Evolutionary conservation across 2,888 invertebrate genomes (phyloP), one percentile per base, ranked within the genome.

Genomic region (Drosophila quinaria): DNA sequence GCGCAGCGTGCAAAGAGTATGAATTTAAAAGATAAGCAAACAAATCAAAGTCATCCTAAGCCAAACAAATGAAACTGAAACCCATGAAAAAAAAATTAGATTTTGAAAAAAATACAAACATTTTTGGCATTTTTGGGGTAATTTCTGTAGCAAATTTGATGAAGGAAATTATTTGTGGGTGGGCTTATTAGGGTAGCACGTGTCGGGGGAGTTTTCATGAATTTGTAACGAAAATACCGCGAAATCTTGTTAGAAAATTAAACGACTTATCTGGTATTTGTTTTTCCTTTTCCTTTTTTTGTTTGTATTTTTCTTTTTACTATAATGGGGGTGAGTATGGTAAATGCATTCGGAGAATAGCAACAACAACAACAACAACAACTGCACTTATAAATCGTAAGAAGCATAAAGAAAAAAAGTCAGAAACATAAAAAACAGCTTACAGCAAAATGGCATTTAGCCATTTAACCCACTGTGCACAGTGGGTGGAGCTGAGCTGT

Each of bases 221-320:
- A 65, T 78, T 78, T 80, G 78, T 76, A 63, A 64, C 52, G 44
- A 64, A 78, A 80, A 80, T 73, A 78, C 69, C 83, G 74, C 80
- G 78, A 82, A 85, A 87, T 85, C 84, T 83, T 89, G 76, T 87
- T 81, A 90, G 63, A 83, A 87, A 90, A 85, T 89, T 90, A 88
- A 90, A 80, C 83, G 85, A 87, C 89, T 90, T 89, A 80, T 80
- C 81, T 85, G 64, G 74, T 63, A 79, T 76, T 66, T 55, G 46
- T 39, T 61, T 55, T 39, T 61, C 50, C 22, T 6, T 11, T 44
- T 63, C 44, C 35, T 51, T 19, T 29, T 2, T 8, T 25, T 25
- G 19, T 19, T 5, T 25, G 25, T 25, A 25, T 25, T 25, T 19
- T 25, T 37, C n/a, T 29, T 19, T 42, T 13, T n/a, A 22, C 17